Evolutionary conservation across 2,797 vertebrate genomes (phyloP).

Genomic region (Malurus leucopterus): DNA sequence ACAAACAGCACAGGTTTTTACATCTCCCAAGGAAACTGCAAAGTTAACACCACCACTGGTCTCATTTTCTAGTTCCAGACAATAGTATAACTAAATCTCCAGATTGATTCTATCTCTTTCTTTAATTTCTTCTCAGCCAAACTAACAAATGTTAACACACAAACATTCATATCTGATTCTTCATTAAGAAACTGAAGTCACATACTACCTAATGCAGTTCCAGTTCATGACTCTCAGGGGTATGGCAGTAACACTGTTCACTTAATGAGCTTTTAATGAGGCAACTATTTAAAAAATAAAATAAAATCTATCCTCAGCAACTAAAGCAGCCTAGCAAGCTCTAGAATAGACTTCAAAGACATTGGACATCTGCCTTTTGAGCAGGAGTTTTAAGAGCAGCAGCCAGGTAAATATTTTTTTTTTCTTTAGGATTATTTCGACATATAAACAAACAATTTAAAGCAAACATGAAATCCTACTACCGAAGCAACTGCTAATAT

Average conservation of each 20-base stretch:
- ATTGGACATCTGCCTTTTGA: neutral
- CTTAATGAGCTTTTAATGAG: conserved; percentile 63
- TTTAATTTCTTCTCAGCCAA: neutral
- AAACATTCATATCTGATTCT: neutral
- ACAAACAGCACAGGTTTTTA: neutral
- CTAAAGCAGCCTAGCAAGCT: neutral
- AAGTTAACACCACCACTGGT: neutral
- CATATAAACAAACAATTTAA: neutral
- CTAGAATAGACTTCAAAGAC: neutral
- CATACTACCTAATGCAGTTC: conserved; percentile 35
- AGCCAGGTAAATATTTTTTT: neutral
- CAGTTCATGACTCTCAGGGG: conserved; percentile 41
- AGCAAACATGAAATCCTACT: neutral
- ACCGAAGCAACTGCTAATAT: neutral
- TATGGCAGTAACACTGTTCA: conserved; percentile 27
- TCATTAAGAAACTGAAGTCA: conserved; percentile 44
- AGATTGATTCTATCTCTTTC: neutral
- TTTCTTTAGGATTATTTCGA: neutral
- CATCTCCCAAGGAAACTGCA: neutral
- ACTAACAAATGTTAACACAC: neutral
- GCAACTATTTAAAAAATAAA: conserved; percentile 32
- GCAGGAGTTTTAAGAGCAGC: neutral
- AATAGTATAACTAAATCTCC: neutral
- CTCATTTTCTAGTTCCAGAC: conserved; percentile 3
- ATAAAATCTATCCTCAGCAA: conserved; percentile 5